These are phyloP conservation scores for Sturnus vulgaris DNA, from an alignment of 2,113 vertebrate species.

Conservation along the genomic window DNA sequence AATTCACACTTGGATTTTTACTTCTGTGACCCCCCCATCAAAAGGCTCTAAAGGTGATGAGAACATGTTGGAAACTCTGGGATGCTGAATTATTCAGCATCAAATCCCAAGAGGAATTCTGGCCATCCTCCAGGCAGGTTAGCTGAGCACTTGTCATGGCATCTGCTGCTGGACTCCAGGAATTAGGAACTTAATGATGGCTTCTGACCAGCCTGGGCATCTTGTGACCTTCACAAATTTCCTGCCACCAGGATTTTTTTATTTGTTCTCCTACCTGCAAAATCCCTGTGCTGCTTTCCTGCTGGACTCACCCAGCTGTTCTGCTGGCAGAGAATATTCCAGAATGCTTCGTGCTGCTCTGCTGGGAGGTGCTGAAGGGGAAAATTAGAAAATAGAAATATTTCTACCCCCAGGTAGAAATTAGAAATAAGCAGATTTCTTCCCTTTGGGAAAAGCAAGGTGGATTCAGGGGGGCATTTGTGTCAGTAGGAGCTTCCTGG, in stretches of 20 bases:
- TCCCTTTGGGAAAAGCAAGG: neutral
- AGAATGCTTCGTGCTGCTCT: neutral
- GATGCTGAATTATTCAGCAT: neutral
- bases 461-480: neutral
- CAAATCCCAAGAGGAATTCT: slow-evolving; percentile 27
- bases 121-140: neutral
- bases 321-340: neutral
- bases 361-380: neutral
- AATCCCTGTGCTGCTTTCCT: neutral
- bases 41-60: neutral
- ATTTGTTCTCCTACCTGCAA: neutral
- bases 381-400: neutral
- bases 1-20: neutral
- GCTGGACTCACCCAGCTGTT: neutral
- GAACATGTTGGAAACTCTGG: neutral
- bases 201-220: neutral
- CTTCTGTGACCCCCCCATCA: neutral
- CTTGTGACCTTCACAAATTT: neutral
- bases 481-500: neutral
- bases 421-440: too few relatives aligned
- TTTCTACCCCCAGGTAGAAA: neutral
- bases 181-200: neutral
- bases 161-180: neutral
- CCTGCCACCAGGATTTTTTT: neutral
- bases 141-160: neutral